Evolutionary conservation across 2,113 vertebrate species (phyloP), one percentile per base, ranked within the genome.

Genomic region (Cyprinodon tularosa): DNA sequence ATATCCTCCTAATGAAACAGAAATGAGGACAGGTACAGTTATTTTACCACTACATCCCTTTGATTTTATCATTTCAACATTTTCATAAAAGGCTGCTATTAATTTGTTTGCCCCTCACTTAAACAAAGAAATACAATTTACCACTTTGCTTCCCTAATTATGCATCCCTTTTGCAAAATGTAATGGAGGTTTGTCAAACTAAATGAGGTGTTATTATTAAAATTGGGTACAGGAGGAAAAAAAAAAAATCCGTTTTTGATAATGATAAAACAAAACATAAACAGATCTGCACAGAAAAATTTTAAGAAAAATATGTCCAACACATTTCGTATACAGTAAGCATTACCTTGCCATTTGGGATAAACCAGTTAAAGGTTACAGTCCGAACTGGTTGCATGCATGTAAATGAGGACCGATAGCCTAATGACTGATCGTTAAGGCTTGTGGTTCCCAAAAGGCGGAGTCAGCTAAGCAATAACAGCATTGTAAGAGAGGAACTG

Each of bases 131-230:
- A 85, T 68, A 60, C 62, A 64, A 48, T 66, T 72, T 59, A 71
- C 10, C 53, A 71, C 71, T 66, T 78, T 65, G 42, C n/a, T 75
- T 47, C 82, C 67, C 73, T 78, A 81, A 89, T 88, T 82, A 86
- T 53, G 44, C 84, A 70, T 79, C 68, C 60, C 74, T 88, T 89
- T 81, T 89, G 74, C 74, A 83, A 59, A 47, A 61, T 76, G 4
- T 76, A 7, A 15, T 36, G 12, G 66, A 62, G 15, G 39, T 39
- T 2, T 45, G 59, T 67, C 0, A 3, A 36, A 22, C 29, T 8
- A 57, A 45, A 47, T 29, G 15, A 71, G 42, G n/a, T 1, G 62
- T 66, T 66, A 44, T 17, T 61, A 45, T 3, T 15, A 67, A 5
- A 40, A 42, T 7, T 0, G 61, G 17, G 0, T 44, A 69, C 29